Evolutionary conservation across 2,797 vertebrate genomes (phyloP).

Genomic region (Betta splendens): DNA sequence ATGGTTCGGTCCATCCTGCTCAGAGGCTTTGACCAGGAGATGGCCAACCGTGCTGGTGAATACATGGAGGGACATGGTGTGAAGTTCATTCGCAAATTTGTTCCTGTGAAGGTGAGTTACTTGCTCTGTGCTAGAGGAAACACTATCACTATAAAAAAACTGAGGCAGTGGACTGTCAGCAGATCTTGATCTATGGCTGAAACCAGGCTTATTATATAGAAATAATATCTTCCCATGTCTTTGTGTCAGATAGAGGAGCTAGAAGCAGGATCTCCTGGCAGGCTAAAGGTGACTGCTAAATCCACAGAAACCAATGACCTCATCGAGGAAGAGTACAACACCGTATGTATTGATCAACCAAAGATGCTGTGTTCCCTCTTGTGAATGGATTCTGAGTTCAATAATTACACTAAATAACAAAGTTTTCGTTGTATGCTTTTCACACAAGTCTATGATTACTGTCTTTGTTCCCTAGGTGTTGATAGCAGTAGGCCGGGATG

Average conservation of each 20-base stretch:
- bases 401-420: no score
- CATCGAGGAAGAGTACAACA: constrained; percentile 91
- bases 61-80: constrained; percentile 91
- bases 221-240: not conserved
- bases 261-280: constrained; percentile 90
- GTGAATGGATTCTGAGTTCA: no score
- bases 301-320: constrained; percentile 85
- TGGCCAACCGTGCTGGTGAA: constrained; percentile 90
- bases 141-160: no score
- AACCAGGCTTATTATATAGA: constrained; percentile 1
- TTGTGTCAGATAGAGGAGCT: constrained; percentile 87
- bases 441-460: no score
- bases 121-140: not conserved
- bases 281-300: constrained; percentile 89
- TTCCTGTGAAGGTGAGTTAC: constrained; percentile 84
- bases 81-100: constrained; percentile 89
- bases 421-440: no score
- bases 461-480: constrained; percentile 82
- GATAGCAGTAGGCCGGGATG: constrained; percentile 91
- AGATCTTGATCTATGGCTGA: constrained; percentile 16
- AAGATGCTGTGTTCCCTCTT: no score
- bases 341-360: constrained; percentile 77
- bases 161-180: not conserved
- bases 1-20: constrained; percentile 96
- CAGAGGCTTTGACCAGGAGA: constrained; percentile 95